Conservation (phyloP, 2,797 vertebrate species). For the Melanotaenia pygmaea region DNA sequence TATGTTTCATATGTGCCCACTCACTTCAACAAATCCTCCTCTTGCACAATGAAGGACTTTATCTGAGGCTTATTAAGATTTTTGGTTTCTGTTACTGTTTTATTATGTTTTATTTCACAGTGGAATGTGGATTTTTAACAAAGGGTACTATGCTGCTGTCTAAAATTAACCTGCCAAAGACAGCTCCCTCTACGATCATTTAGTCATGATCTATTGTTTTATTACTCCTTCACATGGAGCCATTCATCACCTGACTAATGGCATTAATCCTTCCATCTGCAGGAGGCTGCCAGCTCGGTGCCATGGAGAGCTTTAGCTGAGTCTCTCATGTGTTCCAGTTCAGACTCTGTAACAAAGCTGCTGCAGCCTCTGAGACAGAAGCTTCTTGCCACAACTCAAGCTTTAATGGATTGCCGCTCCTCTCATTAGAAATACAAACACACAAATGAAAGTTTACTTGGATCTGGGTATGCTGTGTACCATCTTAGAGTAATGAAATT, state of each 20-base stretch:
- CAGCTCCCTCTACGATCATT: slow-evolving; percentile 45
- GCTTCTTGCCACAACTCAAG: slow-evolving; percentile 13
- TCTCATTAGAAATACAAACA: slow-evolving; percentile 50
- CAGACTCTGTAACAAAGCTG: slow-evolving; percentile 32
- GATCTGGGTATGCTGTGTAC: slow-evolving; percentile 25
- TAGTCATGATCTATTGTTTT: slow-evolving; percentile 65
- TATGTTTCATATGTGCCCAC: slow-evolving; percentile 8
- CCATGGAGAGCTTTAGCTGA: slow-evolving; percentile 35
- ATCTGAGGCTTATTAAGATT: neutral
- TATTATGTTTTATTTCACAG: slow-evolving; percentile 15
- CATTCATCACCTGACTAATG: slow-evolving; percentile 65
- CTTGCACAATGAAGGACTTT: neutral
- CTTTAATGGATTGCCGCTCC: slow-evolving; percentile 47
- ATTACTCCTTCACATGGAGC: slow-evolving; percentile 49
- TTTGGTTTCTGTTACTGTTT: slow-evolving; percentile 7
- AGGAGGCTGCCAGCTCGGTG: slow-evolving; percentile 34
- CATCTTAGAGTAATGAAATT: slow-evolving; percentile 38
- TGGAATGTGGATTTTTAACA: slow-evolving; percentile 5
- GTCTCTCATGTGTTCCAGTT: slow-evolving; percentile 46
- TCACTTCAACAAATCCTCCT: slow-evolving; percentile 7
- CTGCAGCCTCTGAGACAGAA: slow-evolving; percentile 24
- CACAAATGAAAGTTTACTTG: slow-evolving; percentile 56
- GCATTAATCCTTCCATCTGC: slow-evolving; percentile 64
- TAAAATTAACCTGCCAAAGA: slow-evolving; percentile 41
- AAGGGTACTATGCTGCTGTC: slow-evolving; percentile 5